Conservation (phyloP, 1,140 invertebrate genomes). For the Hyphantria cunea region DNA sequence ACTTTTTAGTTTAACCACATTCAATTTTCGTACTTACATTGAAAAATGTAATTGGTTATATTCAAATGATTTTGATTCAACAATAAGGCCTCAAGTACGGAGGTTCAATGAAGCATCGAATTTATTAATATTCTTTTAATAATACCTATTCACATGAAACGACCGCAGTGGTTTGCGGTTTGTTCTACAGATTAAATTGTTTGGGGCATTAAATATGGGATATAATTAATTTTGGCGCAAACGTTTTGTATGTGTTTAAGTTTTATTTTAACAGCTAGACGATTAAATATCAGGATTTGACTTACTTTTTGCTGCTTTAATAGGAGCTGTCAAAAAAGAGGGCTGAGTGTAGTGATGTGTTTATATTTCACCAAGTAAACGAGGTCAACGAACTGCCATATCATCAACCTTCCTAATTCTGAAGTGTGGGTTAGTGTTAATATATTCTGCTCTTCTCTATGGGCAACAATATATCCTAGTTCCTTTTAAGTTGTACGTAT, state of each 20-base stretch:
- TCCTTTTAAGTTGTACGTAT: too few relatives aligned
- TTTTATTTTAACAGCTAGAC: neutral
- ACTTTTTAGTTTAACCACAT: neutral
- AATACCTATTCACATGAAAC: constrained; percentile 7
- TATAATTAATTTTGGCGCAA: constrained; percentile 13
- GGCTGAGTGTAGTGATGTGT: too few relatives aligned
- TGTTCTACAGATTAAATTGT: constrained; percentile 12
- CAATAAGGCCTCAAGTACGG: neutral
- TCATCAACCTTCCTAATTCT: too few relatives aligned
- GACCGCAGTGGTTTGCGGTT: constrained; percentile 9
- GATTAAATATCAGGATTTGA: too few relatives aligned
- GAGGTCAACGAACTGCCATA: too few relatives aligned
- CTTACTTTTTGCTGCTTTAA: too few relatives aligned
- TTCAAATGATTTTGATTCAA: constrained; percentile 6
- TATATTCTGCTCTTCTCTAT: too few relatives aligned
- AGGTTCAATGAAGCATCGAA: neutral
- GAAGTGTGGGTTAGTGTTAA: too few relatives aligned
- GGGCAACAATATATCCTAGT: too few relatives aligned
- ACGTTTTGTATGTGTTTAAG: neutral
- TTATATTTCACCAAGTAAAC: too few relatives aligned
- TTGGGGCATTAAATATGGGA: constrained; percentile 2
- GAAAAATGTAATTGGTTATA: constrained; percentile 5
- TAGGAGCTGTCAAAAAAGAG: too few relatives aligned
- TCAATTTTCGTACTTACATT: constrained; percentile 3
- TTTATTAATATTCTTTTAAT: constrained; percentile 16